Base-by-base conservation (phyloP, 2,797 vertebrate species). In the Propithecus perrieri region DNA sequence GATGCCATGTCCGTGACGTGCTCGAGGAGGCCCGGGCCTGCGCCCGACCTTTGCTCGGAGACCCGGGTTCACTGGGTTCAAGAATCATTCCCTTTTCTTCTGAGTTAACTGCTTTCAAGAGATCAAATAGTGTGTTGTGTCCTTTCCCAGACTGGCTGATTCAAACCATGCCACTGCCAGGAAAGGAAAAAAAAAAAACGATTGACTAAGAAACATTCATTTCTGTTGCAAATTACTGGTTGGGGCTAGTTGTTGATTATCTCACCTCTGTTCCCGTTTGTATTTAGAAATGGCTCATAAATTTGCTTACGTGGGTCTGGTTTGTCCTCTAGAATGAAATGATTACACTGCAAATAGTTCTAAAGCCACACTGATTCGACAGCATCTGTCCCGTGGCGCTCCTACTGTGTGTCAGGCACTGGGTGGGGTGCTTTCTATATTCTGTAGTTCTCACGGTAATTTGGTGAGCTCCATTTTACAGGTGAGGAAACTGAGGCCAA, bases 231-330 rank as follows among this genome's bases (percentile, higher is more conserved):
- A 88, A 95, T 96, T 84, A 76, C 95, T 80, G 79, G 96, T 86
- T 98, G 94, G 75, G 84, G 80, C 89, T 84, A 53, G 96, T 94
- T 95, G 95, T 83, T 96, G 96, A 84, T 94, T 91, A 59, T 96
- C 95, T 97, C 97, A 93, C 91, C 95, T 96, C 74, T 59, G 38
- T 63, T 76, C 87, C 85, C 48, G 2, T 95, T 89, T 50, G 59
- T 88, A 55, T 91, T 97, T 96, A 90, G 97, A 93, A 97, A 94
- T 22, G 72, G 94, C 85, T 95, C 53, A 89, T 97, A 84, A 96
- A 81, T 83, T 92, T 96, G 94, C 97, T 97, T 96, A 93, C 46
- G 43, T 83, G 80, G 69, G 65, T 94, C 75, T 92, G 90, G 87
- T 87, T 87, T 86, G 46, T 35, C 81, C 41, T 72, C 78, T 33